Conservation (phyloP, 2,113 vertebrate species). For the Ptilonorhynchus violaceus region DNA sequence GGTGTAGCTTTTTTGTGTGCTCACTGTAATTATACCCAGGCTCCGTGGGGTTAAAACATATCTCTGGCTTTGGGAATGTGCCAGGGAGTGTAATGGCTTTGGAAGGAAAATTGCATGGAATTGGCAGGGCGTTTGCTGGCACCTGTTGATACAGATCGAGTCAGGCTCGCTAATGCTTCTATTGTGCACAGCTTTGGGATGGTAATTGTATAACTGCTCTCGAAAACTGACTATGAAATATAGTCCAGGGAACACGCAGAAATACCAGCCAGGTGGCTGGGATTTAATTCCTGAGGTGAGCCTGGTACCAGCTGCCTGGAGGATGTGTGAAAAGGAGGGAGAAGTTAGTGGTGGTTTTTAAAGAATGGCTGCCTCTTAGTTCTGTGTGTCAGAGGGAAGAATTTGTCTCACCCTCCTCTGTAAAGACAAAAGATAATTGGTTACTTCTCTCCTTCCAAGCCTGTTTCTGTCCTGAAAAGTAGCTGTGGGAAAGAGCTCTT, state of each 20-base stretch:
- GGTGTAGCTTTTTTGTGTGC: neutral
- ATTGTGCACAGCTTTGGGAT: neutral
- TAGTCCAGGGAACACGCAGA: neutral
- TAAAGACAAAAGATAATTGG: neutral
- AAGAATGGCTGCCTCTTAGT: neutral
- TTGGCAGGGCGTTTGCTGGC: constrained; percentile 2
- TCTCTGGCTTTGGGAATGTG: neutral
- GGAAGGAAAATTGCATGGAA: neutral
- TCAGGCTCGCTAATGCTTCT: neutral
- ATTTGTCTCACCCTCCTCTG: neutral
- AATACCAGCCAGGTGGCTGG: neutral
- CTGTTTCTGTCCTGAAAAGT: neutral
- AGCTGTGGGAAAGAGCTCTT: neutral
- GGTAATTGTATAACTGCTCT: neutral
- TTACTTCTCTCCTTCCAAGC: neutral
- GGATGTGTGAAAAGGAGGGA: rapidly evolving
- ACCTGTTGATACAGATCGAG: constrained; percentile 31
- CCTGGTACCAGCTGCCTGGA: neutral
- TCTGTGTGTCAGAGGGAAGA: neutral
- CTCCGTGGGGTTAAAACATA: neutral
- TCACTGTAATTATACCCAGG: neutral
- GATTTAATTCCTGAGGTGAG: neutral
- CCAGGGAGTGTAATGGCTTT: constrained; percentile 23
- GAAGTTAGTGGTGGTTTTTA: rapidly evolving
- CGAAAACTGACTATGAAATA: neutral